Evolutionary conservation across 2,797 vertebrate species (phyloP).

Genomic region (Ceryle rudis): DNA sequence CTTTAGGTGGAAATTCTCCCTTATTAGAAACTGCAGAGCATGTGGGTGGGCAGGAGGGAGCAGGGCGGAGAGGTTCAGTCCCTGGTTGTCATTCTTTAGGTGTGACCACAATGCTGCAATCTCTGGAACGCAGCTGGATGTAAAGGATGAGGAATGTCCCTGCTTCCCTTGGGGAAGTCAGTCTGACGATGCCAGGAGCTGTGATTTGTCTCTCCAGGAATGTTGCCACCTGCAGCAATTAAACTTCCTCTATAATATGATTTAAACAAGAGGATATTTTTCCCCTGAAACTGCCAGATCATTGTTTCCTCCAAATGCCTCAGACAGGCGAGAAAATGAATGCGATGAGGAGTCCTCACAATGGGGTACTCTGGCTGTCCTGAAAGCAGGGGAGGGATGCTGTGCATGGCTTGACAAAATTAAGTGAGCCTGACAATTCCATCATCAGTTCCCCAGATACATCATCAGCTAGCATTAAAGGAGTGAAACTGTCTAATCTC

Average conservation of each 20-base stretch:
- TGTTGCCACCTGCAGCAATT: conserved; percentile 59
- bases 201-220: conserved; percentile 49
- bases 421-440: neutral
- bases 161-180: neutral
- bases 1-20: neutral
- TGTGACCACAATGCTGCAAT: neutral
- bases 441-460: neutral
- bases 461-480: neutral
- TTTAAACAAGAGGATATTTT: neutral
- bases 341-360: neutral
- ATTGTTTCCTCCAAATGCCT: neutral
- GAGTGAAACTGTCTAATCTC: neutral
- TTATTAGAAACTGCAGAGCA: neutral
- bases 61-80: neutral
- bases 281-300: neutral
- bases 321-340: neutral
- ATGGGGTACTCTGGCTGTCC: neutral
- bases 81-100: conserved; percentile 14
- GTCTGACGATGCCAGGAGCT: neutral
- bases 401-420: neutral
- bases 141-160: neutral
- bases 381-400: neutral
- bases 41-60: neutral
- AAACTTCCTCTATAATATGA: neutral
- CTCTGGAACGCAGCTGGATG: conserved; percentile 19